Conservation (phyloP, 2,113 vertebrate genomes). For the Neogale vison region DNA sequence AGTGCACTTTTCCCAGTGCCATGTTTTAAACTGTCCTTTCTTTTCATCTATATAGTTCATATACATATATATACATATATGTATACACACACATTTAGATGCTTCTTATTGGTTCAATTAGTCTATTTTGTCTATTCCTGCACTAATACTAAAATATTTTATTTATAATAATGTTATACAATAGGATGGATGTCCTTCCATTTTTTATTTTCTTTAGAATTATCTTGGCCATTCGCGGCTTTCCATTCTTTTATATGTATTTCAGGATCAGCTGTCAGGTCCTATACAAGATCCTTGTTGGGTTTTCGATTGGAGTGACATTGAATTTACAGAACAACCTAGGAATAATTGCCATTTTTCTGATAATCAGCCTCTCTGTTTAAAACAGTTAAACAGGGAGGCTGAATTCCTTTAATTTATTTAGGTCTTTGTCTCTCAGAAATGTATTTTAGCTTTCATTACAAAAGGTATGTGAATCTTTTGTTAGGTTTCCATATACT, state of each 20-base stretch:
- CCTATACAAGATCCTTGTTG: not conserved
- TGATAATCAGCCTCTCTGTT: not conserved
- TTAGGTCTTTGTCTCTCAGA: not conserved
- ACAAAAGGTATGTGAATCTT: not conserved
- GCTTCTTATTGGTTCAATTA: not conserved
- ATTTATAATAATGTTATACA: not conserved
- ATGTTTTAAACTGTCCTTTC: not conserved
- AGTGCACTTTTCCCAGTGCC: not conserved
- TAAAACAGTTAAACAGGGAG: not conserved
- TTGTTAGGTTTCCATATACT: not conserved
- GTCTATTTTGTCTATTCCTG: not conserved
- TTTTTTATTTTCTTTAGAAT: not conserved
- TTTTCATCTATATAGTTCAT: not conserved
- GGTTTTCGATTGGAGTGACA: not conserved
- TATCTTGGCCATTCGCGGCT: not conserved
- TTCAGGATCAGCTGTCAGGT: not conserved
- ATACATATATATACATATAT: not conserved
- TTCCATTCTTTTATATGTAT: not conserved
- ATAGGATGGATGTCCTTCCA: not conserved
- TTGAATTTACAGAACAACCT: not conserved
- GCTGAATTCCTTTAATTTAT: not conserved
- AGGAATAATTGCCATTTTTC: not conserved
- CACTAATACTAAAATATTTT: not conserved
- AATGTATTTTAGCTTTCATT: not conserved
- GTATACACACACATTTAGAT: not conserved